phyloP scores from a whole-genome alignment of 2,888 invertebrate genomes.

The Iselma pallidipennis region DNA sequence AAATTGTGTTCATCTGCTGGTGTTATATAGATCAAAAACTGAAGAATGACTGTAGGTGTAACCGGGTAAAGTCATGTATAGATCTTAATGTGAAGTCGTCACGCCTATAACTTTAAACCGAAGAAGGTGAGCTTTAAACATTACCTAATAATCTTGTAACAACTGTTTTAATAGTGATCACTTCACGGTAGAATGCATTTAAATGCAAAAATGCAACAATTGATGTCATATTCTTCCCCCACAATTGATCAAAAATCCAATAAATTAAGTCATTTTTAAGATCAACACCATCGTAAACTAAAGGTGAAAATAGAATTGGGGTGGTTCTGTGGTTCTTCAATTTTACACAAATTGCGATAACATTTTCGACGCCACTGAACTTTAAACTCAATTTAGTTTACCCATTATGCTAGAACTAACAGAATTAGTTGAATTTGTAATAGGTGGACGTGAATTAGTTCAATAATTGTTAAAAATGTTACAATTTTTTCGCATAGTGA shows the following conservation, averaged over 20 bases:
- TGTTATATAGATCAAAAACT: conserved; percentile 38
- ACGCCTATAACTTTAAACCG: conserved; percentile 41
- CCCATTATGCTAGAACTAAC: conserved; percentile 3
- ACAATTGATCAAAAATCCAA: background rate
- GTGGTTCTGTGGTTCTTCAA: no score
- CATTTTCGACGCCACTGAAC: conserved; percentile 8
- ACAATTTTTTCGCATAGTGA: background rate
- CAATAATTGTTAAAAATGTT: background rate
- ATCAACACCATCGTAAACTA: no score
- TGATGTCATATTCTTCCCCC: background rate
- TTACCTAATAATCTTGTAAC: conserved; percentile 35
- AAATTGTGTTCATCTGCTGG: conserved; percentile 33
- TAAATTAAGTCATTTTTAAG: background rate
- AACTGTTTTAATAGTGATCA: conserved; percentile 28
- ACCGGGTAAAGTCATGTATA: conserved; percentile 44
- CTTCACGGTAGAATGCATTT: conserved; percentile 15
- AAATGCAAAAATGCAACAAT: conserved; percentile 19
- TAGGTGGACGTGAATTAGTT: conserved; percentile 1
- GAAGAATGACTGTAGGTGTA: conserved; percentile 46
- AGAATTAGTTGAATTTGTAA: conserved; percentile 1
- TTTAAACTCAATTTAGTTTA: conserved; percentile 6
- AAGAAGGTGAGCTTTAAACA: conserved; percentile 37
- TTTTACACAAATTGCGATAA: background rate
- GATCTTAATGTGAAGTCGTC: conserved; percentile 41
- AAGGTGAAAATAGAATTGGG: background rate